These are phyloP conservation scores for Geodia barretti DNA, from an alignment of 37 sponge, comb jelly and placozoan genomes.

Conservation along the genomic window DNA sequence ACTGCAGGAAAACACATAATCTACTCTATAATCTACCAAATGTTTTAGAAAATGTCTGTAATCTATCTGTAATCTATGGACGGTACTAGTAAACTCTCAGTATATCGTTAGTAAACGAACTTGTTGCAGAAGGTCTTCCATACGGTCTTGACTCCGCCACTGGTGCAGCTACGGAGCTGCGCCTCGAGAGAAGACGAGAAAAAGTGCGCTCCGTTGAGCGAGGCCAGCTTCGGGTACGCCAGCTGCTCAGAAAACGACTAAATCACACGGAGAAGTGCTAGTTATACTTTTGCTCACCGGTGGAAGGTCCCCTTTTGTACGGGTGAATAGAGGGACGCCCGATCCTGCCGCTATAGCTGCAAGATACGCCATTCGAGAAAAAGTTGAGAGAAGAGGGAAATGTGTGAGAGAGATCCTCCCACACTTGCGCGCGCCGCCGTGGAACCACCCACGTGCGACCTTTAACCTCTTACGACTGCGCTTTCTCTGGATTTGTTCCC, in stretches of 20 bases:
- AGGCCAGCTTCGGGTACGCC: slow-evolving; percentile 53
- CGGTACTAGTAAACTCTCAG: too few relatives aligned
- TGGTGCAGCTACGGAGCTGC: slow-evolving; percentile 45
- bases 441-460: neutral
- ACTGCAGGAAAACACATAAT: slow-evolving; percentile 17
- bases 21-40: neutral
- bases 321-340: slow-evolving; percentile 59
- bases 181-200: slow-evolving; percentile 37
- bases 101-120: neutral
- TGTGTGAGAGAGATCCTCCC: neutral
- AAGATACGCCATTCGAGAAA: slow-evolving; percentile 37
- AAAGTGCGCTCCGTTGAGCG: slow-evolving; percentile 57
- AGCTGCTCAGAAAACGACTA: too few relatives aligned
- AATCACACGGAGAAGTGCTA: too few relatives aligned
- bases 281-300: slow-evolving; percentile 20
- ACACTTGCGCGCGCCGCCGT: neutral
- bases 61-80: neutral
- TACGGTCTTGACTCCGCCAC: slow-evolving; percentile 19
- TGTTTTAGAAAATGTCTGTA: neutral
- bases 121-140: slow-evolving; percentile 42
- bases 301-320: slow-evolving; percentile 54
- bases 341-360: slow-evolving; percentile 41
- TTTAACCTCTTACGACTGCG: neutral
- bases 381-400: neutral
- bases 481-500: neutral